phyloP scores from a whole-genome alignment of 2,797 vertebrate species.

The Coilia nasus region DNA sequence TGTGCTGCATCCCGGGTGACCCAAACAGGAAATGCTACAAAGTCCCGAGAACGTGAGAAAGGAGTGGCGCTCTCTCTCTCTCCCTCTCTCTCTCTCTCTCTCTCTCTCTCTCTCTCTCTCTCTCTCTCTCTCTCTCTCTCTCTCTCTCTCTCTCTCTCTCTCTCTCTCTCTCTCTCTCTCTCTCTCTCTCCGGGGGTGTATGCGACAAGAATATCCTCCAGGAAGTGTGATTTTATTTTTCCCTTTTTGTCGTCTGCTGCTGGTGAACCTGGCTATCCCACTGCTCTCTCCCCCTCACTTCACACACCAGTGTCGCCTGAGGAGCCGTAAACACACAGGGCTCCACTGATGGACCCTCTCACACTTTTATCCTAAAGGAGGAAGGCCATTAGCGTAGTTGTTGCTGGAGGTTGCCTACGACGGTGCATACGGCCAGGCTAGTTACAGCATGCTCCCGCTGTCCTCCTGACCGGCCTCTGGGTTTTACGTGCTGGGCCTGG shows the following conservation, averaged over 20 bases:
- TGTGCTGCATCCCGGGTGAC: constrained; percentile 25
- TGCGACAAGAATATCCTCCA: background rate
- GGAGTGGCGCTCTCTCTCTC: background rate
- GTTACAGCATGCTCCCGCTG: background rate
- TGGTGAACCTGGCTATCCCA: background rate
- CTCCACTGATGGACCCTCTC: background rate
- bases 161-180: background rate
- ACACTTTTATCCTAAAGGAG: background rate
- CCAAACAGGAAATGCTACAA: constrained; percentile 51
- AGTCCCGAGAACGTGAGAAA: constrained; percentile 29
- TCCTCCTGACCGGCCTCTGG: background rate
- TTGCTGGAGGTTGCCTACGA: background rate
- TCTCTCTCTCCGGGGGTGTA: background rate
- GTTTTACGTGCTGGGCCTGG: constrained; percentile 1
- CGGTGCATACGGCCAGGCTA: background rate
- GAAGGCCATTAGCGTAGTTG: background rate
- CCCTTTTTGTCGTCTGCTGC: constrained; percentile 4
- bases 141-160: background rate
- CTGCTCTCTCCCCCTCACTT: constrained; percentile 1
- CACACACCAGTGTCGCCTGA: background rate
- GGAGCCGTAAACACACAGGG: background rate
- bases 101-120: background rate
- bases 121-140: too few species aligned
- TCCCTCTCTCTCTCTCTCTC: too few species aligned
- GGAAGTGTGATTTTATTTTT: background rate